Conservation (phyloP, 1,140 invertebrate species). For the Cherax quadricarinatus region DNA sequence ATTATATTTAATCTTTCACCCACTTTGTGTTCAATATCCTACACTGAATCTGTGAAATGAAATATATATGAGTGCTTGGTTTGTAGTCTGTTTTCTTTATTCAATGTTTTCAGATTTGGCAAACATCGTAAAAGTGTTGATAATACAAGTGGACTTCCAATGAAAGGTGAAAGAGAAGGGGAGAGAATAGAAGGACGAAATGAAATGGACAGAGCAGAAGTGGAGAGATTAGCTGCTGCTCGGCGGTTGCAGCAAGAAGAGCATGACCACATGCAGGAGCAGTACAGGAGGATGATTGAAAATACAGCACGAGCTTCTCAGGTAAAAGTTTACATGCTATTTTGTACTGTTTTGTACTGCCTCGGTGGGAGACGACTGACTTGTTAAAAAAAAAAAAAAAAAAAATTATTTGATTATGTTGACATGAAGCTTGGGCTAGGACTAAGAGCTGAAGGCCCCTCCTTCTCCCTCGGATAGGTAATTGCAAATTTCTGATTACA, state of each 20-base stretch:
- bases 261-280: constrained; percentile 74
- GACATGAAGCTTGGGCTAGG: no score
- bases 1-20: no score
- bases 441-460: no score
- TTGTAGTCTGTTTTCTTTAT: not conserved
- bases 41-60: no score
- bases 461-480: no score
- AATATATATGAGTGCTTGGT: no score
- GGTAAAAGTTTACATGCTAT: not conserved
- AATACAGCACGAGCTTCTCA: constrained; percentile 41
- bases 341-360: not conserved
- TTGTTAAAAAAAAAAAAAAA: no score
- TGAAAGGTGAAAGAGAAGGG: constrained; percentile 15
- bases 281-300: constrained; percentile 73
- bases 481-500: no score
- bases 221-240: constrained; percentile 73
- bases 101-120: constrained; percentile 80
- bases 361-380: not conserved
- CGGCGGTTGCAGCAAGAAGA: constrained; percentile 75
- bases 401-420: no score
- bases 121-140: constrained; percentile 85
- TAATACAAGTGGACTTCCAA: constrained; percentile 76
- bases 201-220: constrained; percentile 55
- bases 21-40: no score
- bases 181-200: constrained; percentile 19